These are phyloP conservation scores for Nettapus auritus DNA, from an alignment of 2,113 vertebrate species.

Conservation along the genomic window DNA sequence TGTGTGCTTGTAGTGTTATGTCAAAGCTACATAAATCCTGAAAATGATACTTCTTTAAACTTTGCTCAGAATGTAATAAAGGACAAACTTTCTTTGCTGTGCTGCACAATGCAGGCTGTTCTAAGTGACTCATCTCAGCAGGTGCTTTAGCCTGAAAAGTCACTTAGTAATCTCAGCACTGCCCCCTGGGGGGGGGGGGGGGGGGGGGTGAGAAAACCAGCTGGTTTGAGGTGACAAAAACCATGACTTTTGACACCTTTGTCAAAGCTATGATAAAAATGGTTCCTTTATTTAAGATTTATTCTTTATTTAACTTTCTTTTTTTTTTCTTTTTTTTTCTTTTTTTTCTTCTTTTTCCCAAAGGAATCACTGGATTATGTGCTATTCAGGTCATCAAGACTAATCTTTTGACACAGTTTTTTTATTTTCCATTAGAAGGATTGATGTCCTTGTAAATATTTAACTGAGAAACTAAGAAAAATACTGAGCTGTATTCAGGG, in stretches of 20 bases:
- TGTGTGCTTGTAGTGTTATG: background rate
- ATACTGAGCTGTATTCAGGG: background rate
- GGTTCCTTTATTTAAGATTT: background rate
- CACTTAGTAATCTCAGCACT: background rate
- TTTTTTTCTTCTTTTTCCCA: background rate
- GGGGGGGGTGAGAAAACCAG: background rate
- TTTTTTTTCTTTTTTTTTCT: no score
- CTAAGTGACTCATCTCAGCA: conserved; percentile 21
- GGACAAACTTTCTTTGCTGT: background rate
- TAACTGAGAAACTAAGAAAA: background rate
- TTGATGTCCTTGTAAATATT: background rate
- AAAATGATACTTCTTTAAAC: conserved; percentile 3
- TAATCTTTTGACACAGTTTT: background rate
- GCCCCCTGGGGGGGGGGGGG: background rate
- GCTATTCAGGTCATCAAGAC: background rate
- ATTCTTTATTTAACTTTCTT: background rate
- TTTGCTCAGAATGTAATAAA: background rate
- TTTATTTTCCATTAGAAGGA: background rate
- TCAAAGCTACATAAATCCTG: conserved; percentile 11
- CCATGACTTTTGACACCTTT: background rate
- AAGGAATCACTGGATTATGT: background rate
- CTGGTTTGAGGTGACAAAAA: background rate
- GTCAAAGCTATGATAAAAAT: background rate
- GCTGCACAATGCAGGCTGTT: background rate
- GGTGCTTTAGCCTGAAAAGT: background rate